phyloP scores from a whole-genome alignment of 2,888 invertebrate species.

The Polydesmus complanatus region DNA sequence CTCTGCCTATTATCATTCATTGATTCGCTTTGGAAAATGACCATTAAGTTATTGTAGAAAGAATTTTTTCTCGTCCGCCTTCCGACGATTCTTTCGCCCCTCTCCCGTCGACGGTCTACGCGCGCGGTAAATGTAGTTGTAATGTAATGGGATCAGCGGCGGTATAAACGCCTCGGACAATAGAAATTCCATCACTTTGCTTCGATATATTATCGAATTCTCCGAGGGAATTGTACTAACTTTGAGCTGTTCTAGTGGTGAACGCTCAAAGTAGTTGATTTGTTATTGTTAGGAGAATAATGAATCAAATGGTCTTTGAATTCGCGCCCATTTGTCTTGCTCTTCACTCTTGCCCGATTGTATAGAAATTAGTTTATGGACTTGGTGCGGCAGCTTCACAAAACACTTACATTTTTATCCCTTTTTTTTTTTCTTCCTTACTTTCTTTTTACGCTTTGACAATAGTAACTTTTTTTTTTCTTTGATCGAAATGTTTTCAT shows the following conservation, averaged over 20 bases:
- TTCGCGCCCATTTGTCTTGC: too few relatives aligned
- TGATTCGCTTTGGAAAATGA: background rate
- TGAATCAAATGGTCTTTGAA: background rate
- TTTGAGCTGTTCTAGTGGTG: background rate
- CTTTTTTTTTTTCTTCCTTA: too few relatives aligned
- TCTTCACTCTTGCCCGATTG: background rate
- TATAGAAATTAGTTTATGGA: too few relatives aligned
- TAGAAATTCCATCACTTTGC: background rate
- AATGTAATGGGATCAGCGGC: background rate
- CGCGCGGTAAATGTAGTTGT: background rate
- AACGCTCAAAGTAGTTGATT: background rate
- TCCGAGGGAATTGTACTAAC: background rate
- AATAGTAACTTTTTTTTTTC: too few relatives aligned
- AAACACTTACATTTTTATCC: too few relatives aligned
- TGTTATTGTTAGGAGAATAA: background rate
- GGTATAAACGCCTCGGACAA: background rate
- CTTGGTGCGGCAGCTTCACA: too few relatives aligned
- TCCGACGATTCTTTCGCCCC: background rate
- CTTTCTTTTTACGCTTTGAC: too few relatives aligned
- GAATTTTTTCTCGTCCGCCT: background rate
- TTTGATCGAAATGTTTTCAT: too few relatives aligned
- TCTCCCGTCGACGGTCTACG: background rate
- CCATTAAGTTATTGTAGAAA: background rate
- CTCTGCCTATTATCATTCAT: background rate
- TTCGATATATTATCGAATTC: background rate